A percentile compares a stretch with the other conserved stretches of the same genome.
These are phyloP conservation scores for Alectura lathami DNA, from an alignment of 2,113 vertebrate genomes.

Conservation along the genomic window DNA sequence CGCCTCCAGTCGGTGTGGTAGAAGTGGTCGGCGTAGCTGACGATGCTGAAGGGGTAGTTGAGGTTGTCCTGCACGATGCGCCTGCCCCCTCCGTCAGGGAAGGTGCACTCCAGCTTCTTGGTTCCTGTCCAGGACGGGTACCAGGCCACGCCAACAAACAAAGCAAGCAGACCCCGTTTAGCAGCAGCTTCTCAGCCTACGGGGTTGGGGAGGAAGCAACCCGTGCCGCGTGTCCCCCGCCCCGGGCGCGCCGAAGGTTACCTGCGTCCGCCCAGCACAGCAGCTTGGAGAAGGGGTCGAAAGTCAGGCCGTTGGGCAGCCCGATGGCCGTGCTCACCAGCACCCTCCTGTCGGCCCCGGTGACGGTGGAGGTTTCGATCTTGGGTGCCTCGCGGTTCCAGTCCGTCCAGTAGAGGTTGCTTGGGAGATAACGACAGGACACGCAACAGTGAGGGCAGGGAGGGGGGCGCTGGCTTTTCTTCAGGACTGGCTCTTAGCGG, in stretches of 20 bases:
- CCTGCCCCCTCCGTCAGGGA: constrained; percentile 84
- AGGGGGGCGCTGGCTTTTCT: background rate
- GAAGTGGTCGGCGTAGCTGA: constrained; percentile 89
- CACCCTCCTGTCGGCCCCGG: constrained; percentile 86
- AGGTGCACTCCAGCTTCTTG: constrained; percentile 89
- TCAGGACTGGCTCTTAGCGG: background rate
- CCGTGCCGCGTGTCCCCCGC: rapidly evolving
- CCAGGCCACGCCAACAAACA: background rate
- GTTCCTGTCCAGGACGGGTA: constrained; percentile 76
- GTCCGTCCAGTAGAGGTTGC: constrained; percentile 96
- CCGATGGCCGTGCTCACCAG: constrained; percentile 90
- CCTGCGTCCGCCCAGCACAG: constrained; percentile 98
- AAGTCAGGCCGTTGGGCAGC: constrained; percentile 91
- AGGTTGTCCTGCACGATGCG: constrained; percentile 83
- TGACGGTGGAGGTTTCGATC: constrained; percentile 88
- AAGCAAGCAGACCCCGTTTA: no score
- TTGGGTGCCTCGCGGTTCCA: constrained; percentile 98
- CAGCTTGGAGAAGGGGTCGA: constrained; percentile 83
- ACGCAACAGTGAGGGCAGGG: background rate
- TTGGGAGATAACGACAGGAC: constrained; percentile 47
- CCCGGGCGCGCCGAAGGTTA: constrained; percentile 42
- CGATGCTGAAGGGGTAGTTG: constrained; percentile 94
- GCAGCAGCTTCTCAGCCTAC: background rate
- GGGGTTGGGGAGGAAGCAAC: background rate
- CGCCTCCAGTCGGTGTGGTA: constrained; percentile 97